Conservation (phyloP, 2,888 invertebrate species). For the Caenorhabditis sp. region DNA sequence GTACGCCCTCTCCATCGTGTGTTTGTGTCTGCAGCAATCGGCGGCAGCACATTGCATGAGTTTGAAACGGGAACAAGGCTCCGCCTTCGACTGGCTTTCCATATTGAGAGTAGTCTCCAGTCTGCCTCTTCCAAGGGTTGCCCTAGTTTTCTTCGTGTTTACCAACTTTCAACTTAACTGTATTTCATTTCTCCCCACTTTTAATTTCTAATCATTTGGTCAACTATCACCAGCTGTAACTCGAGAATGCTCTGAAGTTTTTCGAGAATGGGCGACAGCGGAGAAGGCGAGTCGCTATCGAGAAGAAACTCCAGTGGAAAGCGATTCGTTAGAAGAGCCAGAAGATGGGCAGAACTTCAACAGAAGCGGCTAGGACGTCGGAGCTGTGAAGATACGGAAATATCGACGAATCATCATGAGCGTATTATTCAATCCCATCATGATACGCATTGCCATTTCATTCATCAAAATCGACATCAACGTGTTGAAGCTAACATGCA, state of each 20-base stretch:
- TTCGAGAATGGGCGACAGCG: constrained; percentile 40
- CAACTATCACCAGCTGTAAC: neutral
- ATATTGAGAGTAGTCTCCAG: constrained; percentile 41
- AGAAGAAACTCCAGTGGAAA: constrained; percentile 87
- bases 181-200: neutral
- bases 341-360: constrained; percentile 77
- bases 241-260: constrained; percentile 40
- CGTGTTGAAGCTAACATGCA: constrained; percentile 23
- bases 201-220: neutral
- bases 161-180: constrained; percentile 1
- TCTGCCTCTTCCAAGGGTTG: constrained; percentile 6
- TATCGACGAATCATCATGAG: neutral
- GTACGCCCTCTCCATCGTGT: constrained; percentile 59
- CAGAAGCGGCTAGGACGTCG: constrained; percentile 63
- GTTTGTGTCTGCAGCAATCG: constrained; percentile 47
- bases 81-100: constrained; percentile 45
- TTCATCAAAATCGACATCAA: constrained; percentile 17
- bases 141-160: constrained; percentile 5
- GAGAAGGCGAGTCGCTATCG: constrained; percentile 39
- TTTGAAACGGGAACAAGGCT: constrained; percentile 56
- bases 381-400: constrained; percentile 35
- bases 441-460: neutral
- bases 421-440: neutral
- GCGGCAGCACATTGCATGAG: constrained; percentile 60
- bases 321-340: constrained; percentile 82